Evolutionary conservation across 2,797 vertebrate species (phyloP).

Genomic region (Tadarida brasiliensis): DNA sequence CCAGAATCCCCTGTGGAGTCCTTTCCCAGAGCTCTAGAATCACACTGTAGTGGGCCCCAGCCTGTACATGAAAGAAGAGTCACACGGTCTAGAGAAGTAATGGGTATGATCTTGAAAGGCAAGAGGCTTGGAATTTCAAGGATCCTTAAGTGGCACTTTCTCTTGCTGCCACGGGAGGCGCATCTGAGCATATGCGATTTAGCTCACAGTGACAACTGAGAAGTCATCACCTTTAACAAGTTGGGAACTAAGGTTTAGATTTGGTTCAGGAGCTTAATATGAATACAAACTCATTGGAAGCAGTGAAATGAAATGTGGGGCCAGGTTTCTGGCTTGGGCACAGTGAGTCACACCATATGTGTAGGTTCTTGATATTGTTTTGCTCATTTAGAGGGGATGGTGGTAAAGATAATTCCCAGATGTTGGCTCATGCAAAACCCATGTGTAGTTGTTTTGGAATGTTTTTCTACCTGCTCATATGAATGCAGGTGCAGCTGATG

Average conservation of each 20-base stretch:
- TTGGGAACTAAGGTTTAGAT: neutral
- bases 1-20: neutral
- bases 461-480: neutral
- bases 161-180: neutral
- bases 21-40: neutral
- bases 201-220: neutral
- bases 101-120: neutral
- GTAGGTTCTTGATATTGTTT: constrained; percentile 26
- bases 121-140: neutral
- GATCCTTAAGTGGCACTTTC: neutral
- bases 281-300: neutral
- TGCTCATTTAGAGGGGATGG: neutral
- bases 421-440: constrained; percentile 18
- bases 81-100: neutral
- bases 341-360: neutral
- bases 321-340: constrained; percentile 1
- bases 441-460: constrained; percentile 16
- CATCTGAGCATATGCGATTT: neutral
- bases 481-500: neutral
- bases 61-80: neutral
- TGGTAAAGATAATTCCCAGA: constrained; percentile 41
- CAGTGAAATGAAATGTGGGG: neutral
- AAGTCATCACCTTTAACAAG: neutral
- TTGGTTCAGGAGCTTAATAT: neutral
- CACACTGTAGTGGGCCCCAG: neutral